Conservation (phyloP, 2,888 invertebrate genomes). For the Limnephilus lunatus region DNA sequence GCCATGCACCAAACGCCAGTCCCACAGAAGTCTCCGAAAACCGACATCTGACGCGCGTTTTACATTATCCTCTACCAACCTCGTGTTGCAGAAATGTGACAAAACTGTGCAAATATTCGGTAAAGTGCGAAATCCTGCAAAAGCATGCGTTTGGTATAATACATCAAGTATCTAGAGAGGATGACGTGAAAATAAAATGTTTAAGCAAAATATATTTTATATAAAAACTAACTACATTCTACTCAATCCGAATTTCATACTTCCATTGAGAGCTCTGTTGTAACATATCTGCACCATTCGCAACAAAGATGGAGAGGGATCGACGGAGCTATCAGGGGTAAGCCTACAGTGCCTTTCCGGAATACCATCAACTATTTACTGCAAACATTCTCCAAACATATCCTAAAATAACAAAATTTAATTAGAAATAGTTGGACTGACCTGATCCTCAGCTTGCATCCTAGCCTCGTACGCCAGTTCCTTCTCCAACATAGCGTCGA, state of each 20-base stretch:
- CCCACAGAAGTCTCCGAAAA: too few relatives aligned
- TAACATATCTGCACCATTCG: background rate
- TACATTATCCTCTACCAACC: too few relatives aligned
- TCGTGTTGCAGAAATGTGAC: too few relatives aligned
- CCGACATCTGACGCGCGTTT: too few relatives aligned
- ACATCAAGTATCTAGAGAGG: too few relatives aligned
- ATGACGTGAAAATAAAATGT: too few relatives aligned
- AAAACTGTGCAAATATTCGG: too few relatives aligned
- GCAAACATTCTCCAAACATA: background rate
- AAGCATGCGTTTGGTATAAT: too few relatives aligned
- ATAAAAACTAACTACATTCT: background rate
- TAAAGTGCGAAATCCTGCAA: too few relatives aligned
- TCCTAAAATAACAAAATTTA: background rate
- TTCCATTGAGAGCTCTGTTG: background rate
- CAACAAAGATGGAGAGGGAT: background rate
- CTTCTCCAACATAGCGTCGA: constrained; percentile 82
- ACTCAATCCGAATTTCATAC: background rate
- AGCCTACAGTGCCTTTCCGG: too few relatives aligned
- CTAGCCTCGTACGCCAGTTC: constrained; percentile 83
- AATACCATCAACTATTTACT: too few relatives aligned
- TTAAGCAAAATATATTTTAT: background rate
- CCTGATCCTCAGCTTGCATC: constrained; percentile 75
- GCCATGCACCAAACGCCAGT: too few relatives aligned
- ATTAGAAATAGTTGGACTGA: background rate
- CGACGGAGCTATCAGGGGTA: background rate